These are phyloP conservation scores for Emys orbicularis DNA, from an alignment of 2,797 vertebrate species.

Conservation along the genomic window DNA sequence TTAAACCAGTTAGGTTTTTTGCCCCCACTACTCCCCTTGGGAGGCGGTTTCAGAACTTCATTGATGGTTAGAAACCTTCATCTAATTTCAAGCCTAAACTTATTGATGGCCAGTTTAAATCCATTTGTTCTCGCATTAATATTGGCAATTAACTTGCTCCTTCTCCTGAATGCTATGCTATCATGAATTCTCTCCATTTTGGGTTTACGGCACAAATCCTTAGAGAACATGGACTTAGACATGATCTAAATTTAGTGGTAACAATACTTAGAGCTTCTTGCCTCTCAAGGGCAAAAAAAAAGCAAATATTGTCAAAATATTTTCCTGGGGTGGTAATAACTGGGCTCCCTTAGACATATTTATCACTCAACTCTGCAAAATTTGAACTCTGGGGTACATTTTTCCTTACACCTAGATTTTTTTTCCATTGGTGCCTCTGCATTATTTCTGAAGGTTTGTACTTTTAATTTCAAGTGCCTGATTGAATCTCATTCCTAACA, in stretches of 20 bases:
- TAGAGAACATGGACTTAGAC: fast-evolving
- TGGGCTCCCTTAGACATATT: neutral
- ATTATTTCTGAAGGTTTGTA: neutral
- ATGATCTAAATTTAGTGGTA: neutral
- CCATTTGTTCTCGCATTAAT: neutral
- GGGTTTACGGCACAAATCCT: neutral
- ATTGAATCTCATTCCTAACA: neutral
- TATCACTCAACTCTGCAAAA: neutral
- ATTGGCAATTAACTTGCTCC: neutral
- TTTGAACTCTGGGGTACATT: neutral
- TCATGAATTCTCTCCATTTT: neutral
- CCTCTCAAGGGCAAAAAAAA: neutral
- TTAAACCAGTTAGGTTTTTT: neutral
- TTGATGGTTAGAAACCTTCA: neutral
- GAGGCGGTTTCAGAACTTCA: neutral
- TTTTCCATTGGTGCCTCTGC: neutral
- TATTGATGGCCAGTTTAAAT: neutral
- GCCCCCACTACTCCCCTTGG: neutral
- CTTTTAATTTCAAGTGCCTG: neutral
- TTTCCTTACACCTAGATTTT: neutral
- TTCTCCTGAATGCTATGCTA: neutral
- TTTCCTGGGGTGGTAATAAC: neutral
- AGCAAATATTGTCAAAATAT: neutral
- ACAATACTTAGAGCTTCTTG: neutral
- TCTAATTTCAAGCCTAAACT: neutral